Conservation (phyloP, 2,113 vertebrate genomes). For the Xenopus laevis region DNA sequence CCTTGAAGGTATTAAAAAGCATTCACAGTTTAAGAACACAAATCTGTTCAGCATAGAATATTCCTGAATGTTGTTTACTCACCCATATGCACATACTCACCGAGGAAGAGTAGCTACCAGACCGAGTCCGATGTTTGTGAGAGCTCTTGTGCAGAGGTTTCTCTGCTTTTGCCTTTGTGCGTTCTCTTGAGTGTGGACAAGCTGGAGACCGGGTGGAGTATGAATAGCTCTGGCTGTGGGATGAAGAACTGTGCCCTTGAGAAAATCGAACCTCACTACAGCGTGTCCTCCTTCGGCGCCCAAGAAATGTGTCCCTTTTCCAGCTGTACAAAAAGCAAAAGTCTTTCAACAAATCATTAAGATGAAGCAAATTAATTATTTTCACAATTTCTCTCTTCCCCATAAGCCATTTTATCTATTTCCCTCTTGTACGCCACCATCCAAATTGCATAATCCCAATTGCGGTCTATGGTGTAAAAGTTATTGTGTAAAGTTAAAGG, state of each 20-base stretch:
- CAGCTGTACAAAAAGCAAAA: conserved; percentile 52
- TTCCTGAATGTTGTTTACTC: conserved; percentile 61
- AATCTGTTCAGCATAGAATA: too few relatives aligned
- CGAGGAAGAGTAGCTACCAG: conserved; percentile 77
- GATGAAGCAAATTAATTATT: too few relatives aligned
- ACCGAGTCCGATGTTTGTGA: conserved; percentile 68
- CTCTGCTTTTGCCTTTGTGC: conserved; percentile 51
- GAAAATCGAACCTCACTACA: conserved; percentile 57
- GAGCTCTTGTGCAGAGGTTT: conserved; percentile 56
- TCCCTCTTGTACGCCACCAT: too few relatives aligned
- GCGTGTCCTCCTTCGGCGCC: conserved; percentile 57
- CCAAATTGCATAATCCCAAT: too few relatives aligned
- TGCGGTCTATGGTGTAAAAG: too few relatives aligned
- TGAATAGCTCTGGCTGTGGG: conserved; percentile 58
- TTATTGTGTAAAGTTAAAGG: too few relatives aligned
- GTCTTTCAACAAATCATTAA: too few relatives aligned
- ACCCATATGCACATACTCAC: conserved; percentile 70
- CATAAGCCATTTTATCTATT: too few relatives aligned
- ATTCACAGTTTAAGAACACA: too few relatives aligned
- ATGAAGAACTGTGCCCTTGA: conserved; percentile 63
- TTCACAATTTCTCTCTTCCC: too few relatives aligned
- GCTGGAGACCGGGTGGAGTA: conserved; percentile 54
- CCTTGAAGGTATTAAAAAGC: too few relatives aligned
- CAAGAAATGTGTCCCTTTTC: conserved; percentile 63
- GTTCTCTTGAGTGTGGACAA: conserved; percentile 61